Conservation (phyloP, 1,140 invertebrate species). For the Drosophila nannoptera region DNA sequence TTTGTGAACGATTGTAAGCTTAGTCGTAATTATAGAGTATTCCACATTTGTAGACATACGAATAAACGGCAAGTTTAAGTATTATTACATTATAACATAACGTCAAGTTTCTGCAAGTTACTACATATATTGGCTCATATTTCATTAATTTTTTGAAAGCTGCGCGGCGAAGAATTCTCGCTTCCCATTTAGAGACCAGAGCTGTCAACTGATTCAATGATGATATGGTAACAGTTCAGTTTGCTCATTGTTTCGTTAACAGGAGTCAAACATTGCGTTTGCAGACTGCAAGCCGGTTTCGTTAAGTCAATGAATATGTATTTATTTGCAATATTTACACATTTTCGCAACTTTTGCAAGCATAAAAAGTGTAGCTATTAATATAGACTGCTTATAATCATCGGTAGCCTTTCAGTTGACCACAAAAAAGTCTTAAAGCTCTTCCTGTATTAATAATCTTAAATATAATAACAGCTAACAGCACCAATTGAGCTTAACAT, state of each 20-base stretch:
- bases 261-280: slow-evolving; percentile 8
- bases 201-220: slow-evolving; percentile 11
- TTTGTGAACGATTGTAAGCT: slow-evolving; percentile 20
- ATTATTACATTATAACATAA: slow-evolving; percentile 16
- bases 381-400: not conserved
- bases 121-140: too few species aligned
- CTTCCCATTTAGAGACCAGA: not conserved
- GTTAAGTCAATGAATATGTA: not conserved
- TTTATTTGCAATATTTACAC: not conserved
- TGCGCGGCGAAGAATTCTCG: not conserved
- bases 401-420: too few species aligned
- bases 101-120: too few species aligned
- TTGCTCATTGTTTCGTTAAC: slow-evolving; percentile 1
- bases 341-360: not conserved
- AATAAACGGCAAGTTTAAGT: slow-evolving; percentile 52
- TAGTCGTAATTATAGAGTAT: slow-evolving; percentile 24
- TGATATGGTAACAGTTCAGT: not conserved
- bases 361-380: not conserved
- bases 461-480: slow-evolving; percentile 12
- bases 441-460: not conserved
- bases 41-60: slow-evolving; percentile 39
- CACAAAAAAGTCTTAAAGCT: not conserved
- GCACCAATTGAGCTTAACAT: not conserved
- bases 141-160: not conserved
- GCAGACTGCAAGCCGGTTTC: not conserved